A percentile compares a stretch with the other conserved stretches of the same genome.
These are phyloP conservation scores for Heterochromis multidens DNA, from an alignment of 2,113 vertebrate species.

Conservation along the genomic window DNA sequence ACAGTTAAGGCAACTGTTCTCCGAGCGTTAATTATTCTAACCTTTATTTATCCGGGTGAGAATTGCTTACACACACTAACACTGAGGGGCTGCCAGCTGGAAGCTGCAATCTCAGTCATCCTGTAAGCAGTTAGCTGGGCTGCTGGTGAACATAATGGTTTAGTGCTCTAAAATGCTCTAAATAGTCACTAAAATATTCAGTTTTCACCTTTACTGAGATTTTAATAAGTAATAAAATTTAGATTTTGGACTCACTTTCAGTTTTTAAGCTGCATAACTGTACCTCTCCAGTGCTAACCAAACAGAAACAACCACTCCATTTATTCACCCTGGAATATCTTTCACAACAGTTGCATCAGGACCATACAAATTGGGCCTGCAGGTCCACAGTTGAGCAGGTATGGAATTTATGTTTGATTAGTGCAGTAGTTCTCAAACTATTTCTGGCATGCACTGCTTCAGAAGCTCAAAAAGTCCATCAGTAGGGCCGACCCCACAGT, in stretches of 20 bases:
- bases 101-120: neutral
- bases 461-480: neutral
- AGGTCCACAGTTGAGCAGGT: neutral
- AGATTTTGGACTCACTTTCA: neutral
- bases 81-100: conserved; percentile 4
- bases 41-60: conserved; percentile 33
- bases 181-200: neutral
- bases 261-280: neutral
- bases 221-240: neutral
- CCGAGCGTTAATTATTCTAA: conserved; percentile 17
- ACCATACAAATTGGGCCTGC: neutral
- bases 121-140: neutral
- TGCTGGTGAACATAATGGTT: neutral
- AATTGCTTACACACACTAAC: conserved; percentile 11
- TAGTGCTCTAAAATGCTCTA: too few species aligned
- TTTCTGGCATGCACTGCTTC: neutral
- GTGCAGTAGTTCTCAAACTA: neutral
- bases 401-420: neutral
- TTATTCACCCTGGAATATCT: neutral
- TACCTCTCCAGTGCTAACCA: neutral
- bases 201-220: neutral
- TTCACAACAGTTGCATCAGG: conserved; percentile 26
- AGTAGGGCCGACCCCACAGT: neutral
- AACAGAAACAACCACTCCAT: neutral
- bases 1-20: conserved; percentile 32